Evolutionary conservation across 2,888 invertebrate species (phyloP).

Genomic region (Epinotia bilunana): DNA sequence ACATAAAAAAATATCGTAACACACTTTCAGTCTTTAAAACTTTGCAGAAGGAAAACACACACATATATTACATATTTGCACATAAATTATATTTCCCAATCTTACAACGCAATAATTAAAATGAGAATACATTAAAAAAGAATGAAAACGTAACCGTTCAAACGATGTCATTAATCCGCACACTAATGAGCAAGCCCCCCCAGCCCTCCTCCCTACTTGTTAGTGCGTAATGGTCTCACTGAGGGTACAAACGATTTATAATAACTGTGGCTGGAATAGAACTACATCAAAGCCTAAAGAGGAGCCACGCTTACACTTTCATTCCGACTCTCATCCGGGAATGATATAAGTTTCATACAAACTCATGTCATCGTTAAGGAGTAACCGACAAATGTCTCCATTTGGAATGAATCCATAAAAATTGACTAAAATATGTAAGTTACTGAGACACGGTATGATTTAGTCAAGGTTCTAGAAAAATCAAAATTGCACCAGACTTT

Average conservation of each 20-base stretch:
- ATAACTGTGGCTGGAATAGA: constrained; percentile 2
- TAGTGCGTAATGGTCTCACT: constrained; percentile 20
- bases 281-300: background rate
- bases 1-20: too few species aligned
- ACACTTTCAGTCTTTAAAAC: too few species aligned
- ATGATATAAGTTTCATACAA: background rate
- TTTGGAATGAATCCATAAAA: background rate
- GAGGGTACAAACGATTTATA: constrained; percentile 14
- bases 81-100: background rate
- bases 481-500: background rate
- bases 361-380: background rate
- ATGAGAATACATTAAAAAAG: background rate
- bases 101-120: background rate
- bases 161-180: constrained; percentile 18
- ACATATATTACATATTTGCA: too few species aligned
- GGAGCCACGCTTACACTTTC: background rate
- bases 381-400: too few species aligned
- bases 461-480: background rate
- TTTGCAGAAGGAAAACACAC: too few species aligned
- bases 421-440: too few species aligned
- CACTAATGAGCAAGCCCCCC: constrained; percentile 6
- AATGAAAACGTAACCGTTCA: background rate
- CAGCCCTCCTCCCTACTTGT: constrained; percentile 8
- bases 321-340: too few species aligned
- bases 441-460: background rate